Base-by-base conservation (phyloP, 2,797 vertebrate genomes). In the Microctenopoma lineatum region DNA sequence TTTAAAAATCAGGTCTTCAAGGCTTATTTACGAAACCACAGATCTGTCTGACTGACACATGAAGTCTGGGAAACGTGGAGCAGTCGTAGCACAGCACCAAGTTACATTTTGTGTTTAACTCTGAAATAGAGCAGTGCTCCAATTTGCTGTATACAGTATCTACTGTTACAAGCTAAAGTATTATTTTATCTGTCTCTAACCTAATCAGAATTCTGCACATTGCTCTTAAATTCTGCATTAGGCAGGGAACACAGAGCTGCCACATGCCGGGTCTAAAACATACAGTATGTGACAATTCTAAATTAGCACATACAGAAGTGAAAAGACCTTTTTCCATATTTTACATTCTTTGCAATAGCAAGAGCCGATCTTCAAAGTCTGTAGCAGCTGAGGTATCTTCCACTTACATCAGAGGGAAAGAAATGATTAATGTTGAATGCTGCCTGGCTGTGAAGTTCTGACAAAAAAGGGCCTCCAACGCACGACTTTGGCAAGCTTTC, bases 371-470 rank as follows among this genome's bases (percentile, higher is more conserved):
- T 89, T 91, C 87, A 90, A 89, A 90, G 87, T 59, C 38, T 63
- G 53, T 16, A 46, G 71, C 32, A 32, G 66, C 74, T 9, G 82
- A 83, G 67, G 81, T 84, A 78, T 80, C 83, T 77, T 56, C 72
- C 76, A 46, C 77, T 76, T 56, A 80, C 78, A 87, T 89, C 84
- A 84, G 81, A 86, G 78, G 5, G 21, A 48, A 75, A 63, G 62
- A 70, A 56, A 62, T 2, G 57, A 88, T 91, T 79, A 90, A 90
- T 90, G 85, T 89, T 88, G 85, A 85, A 90, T 87, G 83, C 52
- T 70, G 71, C 80, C 59, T 44, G 58, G 77, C 83, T 85, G 66
- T 87, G 84, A 88, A 85, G 87, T 86, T 73, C 81, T 84, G 81
- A 82, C 80, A 88, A 70, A 76, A 84, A 85, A 66, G 32, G 41